Conservation (phyloP, 1,140 invertebrate genomes). For the Drosophila pseudoobscura region DNA sequence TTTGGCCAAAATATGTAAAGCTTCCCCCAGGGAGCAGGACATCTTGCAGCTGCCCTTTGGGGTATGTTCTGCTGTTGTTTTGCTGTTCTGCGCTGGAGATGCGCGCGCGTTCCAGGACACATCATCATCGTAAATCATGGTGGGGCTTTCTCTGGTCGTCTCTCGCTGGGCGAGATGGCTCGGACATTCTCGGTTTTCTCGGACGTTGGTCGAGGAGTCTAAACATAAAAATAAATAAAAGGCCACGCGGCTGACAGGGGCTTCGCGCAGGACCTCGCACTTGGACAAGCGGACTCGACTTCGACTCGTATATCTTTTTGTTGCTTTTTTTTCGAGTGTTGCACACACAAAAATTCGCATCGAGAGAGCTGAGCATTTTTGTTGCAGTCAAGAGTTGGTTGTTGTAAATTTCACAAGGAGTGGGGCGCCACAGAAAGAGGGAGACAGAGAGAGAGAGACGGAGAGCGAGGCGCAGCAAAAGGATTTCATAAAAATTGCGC, state of each 20-base stretch:
- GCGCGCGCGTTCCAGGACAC: constrained; percentile 60
- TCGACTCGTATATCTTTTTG: constrained; percentile 28
- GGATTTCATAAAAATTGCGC: constrained; percentile 83
- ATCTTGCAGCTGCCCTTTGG: constrained; percentile 36
- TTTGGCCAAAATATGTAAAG: constrained; percentile 46
- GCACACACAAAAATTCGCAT: constrained; percentile 73
- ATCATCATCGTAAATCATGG: constrained; percentile 82
- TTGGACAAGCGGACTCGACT: constrained; percentile 39
- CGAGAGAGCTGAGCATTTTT: constrained; percentile 57
- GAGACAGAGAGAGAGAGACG: not conserved
- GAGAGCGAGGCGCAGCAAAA: constrained; percentile 61
- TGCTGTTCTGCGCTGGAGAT: constrained; percentile 48
- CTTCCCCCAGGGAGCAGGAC: constrained; percentile 28
- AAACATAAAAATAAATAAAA: constrained; percentile 81
- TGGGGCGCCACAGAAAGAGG: constrained; percentile 6
- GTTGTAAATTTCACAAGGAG: constrained; percentile 54
- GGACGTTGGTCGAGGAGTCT: constrained; percentile 61
- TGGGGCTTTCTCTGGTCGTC: constrained; percentile 58
- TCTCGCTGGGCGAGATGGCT: constrained; percentile 35
- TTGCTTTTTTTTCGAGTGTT: constrained; percentile 37
- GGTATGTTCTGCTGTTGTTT: constrained; percentile 16
- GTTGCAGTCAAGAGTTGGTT: constrained; percentile 63
- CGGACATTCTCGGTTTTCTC: constrained; percentile 51
- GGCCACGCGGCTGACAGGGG: constrained; percentile 62
- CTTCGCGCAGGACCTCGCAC: constrained; percentile 56